Evolutionary conservation across 2,888 invertebrate genomes (phyloP).

Genomic region (Brachylomia viminalis): DNA sequence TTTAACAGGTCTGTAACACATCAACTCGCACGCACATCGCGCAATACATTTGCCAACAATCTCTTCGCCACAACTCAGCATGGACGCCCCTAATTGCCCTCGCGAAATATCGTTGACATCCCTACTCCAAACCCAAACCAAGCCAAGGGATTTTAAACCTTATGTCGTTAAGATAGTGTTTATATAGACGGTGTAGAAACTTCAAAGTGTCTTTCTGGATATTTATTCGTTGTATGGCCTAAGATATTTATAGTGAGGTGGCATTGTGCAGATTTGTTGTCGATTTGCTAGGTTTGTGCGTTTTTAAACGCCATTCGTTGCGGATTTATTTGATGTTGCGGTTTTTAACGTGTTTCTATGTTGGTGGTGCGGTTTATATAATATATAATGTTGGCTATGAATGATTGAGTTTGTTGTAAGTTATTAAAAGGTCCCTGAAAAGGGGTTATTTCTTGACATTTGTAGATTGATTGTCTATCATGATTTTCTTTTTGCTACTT

Average conservation of each 20-base stretch:
- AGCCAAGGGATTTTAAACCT: slow-evolving; percentile 30
- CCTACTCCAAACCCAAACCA: slow-evolving; percentile 38
- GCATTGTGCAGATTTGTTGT: slow-evolving; percentile 81
- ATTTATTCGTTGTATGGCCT: slow-evolving; percentile 76
- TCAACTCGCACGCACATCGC: slow-evolving; percentile 31
- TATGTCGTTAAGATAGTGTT: background rate
- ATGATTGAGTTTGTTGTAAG: background rate
- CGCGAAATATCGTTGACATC: slow-evolving; percentile 79
- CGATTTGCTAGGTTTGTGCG: slow-evolving; percentile 74
- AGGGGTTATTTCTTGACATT: background rate
- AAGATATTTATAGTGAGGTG: slow-evolving; percentile 80
- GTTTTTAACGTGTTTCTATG: slow-evolving; percentile 25
- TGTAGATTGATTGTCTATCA: background rate
- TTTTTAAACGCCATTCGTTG: slow-evolving; percentile 55
- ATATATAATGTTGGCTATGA: slow-evolving; percentile 9
- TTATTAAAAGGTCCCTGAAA: background rate
- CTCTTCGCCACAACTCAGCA: slow-evolving; percentile 77
- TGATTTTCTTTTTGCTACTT: background rate
- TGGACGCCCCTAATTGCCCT: slow-evolving; percentile 79
- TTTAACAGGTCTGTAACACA: slow-evolving; percentile 12
- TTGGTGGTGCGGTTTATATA: slow-evolving; percentile 14
- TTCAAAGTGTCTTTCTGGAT: slow-evolving; percentile 66
- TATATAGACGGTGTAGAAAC: slow-evolving; percentile 28
- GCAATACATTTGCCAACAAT: slow-evolving; percentile 71
- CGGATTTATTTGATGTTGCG: slow-evolving; percentile 53